Percentiles rank a stretch among this genome's conserved stretches.
Evolutionary conservation across 1,140 invertebrate genomes (phyloP).

Genomic region (Drosophila orena): DNA sequence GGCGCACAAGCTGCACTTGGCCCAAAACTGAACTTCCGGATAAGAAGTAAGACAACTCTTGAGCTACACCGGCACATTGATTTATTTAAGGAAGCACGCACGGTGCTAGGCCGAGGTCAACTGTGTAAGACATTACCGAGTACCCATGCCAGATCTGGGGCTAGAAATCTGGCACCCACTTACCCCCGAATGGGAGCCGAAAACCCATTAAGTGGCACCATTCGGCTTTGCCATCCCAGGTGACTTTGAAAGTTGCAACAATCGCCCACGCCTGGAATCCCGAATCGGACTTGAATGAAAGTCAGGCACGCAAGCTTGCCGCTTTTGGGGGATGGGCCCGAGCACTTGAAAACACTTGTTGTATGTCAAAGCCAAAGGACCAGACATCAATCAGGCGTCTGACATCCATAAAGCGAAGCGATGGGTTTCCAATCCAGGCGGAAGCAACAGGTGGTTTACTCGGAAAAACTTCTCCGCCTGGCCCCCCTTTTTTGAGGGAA

Average conservation of each 20-base stretch:
- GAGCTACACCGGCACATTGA: slow-evolving; percentile 32
- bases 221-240: slow-evolving; percentile 39
- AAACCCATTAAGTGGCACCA: slow-evolving; percentile 60
- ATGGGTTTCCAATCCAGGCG: slow-evolving; percentile 61
- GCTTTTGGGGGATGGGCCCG: slow-evolving; percentile 10
- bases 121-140: slow-evolving; percentile 32
- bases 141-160: slow-evolving; percentile 9
- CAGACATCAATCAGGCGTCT: slow-evolving; percentile 65
- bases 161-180: slow-evolving; percentile 63
- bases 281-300: slow-evolving; percentile 49
- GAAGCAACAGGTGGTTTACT: slow-evolving; percentile 53
- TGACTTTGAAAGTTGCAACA: slow-evolving; percentile 71
- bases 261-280: slow-evolving; percentile 30
- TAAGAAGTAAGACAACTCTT: slow-evolving; percentile 37
- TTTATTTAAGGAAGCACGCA: slow-evolving; percentile 68
- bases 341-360: slow-evolving; percentile 79
- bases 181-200: slow-evolving; percentile 15
- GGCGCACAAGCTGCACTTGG: slow-evolving; percentile 29
- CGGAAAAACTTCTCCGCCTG: slow-evolving; percentile 10
- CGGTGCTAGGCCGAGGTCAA: slow-evolving; percentile 72
- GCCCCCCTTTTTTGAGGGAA: slow-evolving; percentile 4
- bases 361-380: slow-evolving; percentile 58
- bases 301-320: slow-evolving; percentile 64
- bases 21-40: slow-evolving; percentile 37
- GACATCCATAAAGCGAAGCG: slow-evolving; percentile 28